Evolutionary conservation across 2,888 invertebrate genomes (phyloP).

Genomic region (Serrognathus titanus): DNA sequence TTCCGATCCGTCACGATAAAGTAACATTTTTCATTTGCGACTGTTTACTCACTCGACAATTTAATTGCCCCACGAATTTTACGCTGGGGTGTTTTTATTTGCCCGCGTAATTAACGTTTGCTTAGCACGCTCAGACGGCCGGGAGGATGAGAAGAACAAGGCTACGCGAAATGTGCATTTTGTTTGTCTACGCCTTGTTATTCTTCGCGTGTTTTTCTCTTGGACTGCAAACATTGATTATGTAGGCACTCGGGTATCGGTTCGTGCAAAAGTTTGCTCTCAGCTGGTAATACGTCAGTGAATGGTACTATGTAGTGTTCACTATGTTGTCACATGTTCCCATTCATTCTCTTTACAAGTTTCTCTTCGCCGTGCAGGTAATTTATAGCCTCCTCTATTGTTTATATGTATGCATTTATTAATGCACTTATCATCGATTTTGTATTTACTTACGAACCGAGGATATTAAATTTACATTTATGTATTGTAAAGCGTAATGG

Average conservation of each 20-base stretch:
- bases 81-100: no score
- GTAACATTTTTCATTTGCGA: no score
- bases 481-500: not conserved
- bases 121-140: no score
- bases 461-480: not conserved
- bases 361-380: slow-evolving; percentile 6
- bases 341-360: slow-evolving; percentile 12
- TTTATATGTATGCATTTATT: not conserved
- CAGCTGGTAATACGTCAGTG: slow-evolving; percentile 19
- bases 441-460: not conserved
- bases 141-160: no score
- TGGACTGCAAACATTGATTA: slow-evolving; percentile 10
- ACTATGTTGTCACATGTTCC: slow-evolving; percentile 16
- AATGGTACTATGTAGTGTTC: slow-evolving; percentile 13
- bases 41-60: no score
- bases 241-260: slow-evolving; percentile 16
- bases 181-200: not conserved
- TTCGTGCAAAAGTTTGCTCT: slow-evolving; percentile 16
- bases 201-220: not conserved
- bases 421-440: not conserved
- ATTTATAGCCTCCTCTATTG: not conserved
- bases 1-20: no score
- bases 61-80: no score
- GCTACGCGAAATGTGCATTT: not conserved
- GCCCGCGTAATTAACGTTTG: no score